phyloP scores from a whole-genome alignment of 2,888 invertebrate species.

The Smittia aterrima region DNA sequence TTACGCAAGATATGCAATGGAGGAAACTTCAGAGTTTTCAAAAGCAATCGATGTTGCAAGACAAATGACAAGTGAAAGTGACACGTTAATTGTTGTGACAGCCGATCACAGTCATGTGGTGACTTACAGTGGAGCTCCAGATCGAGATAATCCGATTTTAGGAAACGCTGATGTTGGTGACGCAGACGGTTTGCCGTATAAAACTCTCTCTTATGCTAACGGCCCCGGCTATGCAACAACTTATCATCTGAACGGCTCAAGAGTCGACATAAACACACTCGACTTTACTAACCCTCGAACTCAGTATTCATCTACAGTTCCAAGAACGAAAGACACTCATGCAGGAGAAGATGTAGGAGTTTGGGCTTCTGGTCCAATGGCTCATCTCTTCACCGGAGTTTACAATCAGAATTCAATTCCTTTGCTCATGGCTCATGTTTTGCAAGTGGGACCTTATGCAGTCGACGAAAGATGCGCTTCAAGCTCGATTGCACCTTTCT shows the following conservation, averaged over 20 bases:
- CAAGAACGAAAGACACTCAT: slow-evolving; percentile 2
- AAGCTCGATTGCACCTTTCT: neutral
- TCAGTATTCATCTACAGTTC: slow-evolving; percentile 16
- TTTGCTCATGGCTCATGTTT: slow-evolving; percentile 64
- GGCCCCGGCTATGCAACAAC: slow-evolving; percentile 62
- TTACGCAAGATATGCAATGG: slow-evolving; percentile 65
- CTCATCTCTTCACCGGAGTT: slow-evolving; percentile 76
- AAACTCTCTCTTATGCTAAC: slow-evolving; percentile 71
- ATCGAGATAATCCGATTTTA: slow-evolving; percentile 59
- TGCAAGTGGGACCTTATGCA: slow-evolving; percentile 28
- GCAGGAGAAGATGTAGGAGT: slow-evolving; percentile 31
- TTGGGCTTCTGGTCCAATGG: slow-evolving; percentile 75
- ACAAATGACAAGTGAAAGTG: slow-evolving; percentile 61
- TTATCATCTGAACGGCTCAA: slow-evolving; percentile 44
- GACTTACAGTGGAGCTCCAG: slow-evolving; percentile 71
- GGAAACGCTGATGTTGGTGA: slow-evolving; percentile 56
- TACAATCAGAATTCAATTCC: slow-evolving; percentile 78
- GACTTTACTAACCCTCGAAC: neutral
- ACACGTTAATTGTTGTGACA: slow-evolving; percentile 78
- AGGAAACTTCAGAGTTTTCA: slow-evolving; percentile 75
- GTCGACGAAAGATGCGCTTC: slow-evolving; percentile 21
- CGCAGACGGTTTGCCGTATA: slow-evolving; percentile 63
- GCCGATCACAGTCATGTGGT: slow-evolving; percentile 78
- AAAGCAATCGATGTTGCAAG: slow-evolving; percentile 66
- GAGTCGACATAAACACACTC: neutral